Evolutionary conservation across 2,797 vertebrate species (phyloP).

Genomic region (Distichodus sexfasciatus): DNA sequence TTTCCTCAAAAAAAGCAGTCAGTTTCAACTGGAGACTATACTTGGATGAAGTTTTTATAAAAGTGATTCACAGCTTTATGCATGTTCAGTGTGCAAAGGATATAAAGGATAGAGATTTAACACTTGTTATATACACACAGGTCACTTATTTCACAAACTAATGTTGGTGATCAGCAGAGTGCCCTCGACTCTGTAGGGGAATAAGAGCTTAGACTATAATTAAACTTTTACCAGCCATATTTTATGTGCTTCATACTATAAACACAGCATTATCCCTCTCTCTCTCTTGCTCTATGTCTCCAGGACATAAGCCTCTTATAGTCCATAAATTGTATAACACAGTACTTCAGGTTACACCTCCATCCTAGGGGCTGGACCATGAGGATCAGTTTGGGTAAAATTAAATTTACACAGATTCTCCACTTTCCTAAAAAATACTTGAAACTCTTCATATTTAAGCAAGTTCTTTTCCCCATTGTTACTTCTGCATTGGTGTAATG

Average conservation of each 20-base stretch:
- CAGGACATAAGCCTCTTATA: neutral
- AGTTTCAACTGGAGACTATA: constrained; percentile 54
- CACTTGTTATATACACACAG: constrained; percentile 36
- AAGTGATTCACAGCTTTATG: no score
- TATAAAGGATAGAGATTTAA: constrained; percentile 37
- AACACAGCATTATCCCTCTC: no score
- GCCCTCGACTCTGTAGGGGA: constrained; percentile 16
- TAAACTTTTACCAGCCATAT: constrained; percentile 9
- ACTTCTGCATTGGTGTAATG: no score
- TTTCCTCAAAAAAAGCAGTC: constrained; percentile 59
- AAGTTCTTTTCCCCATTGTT: no score
- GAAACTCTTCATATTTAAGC: no score
- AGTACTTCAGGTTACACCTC: neutral
- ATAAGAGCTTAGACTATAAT: constrained; percentile 10
- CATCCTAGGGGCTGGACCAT: neutral
- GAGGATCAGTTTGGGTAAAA: neutral
- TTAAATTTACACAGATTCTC: neutral
- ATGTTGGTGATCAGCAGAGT: constrained; percentile 21
- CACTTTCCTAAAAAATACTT: no score
- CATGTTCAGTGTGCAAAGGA: neutral
- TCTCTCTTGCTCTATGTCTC: neutral
- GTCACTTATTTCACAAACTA: constrained; percentile 23
- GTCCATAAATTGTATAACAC: neutral
- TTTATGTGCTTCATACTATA: constrained; percentile 1
- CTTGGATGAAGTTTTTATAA: no score